Evolutionary conservation across 1,140 invertebrate species (phyloP), one percentile per base, ranked within the genome.

Genomic region (Gryon sp.): DNA sequence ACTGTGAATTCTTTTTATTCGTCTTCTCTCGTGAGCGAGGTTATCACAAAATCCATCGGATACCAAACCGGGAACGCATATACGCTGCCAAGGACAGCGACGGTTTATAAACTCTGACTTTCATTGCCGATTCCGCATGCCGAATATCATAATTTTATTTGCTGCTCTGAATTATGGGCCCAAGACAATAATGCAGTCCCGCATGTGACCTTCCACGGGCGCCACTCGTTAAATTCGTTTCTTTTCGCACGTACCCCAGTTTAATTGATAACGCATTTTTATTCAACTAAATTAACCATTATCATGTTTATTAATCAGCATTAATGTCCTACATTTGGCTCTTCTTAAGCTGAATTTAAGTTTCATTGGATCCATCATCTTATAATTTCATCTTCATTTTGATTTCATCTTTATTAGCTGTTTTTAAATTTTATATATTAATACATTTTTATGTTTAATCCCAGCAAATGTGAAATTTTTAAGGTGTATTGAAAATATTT

Each of bases 11-110:
- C 36, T 57, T 72, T 62, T 62, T 36, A 34, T 62, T 45, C 20
- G 28, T 63, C 36, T 62, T 48, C 43, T 55, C 18, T 8, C 0
- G 9, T 12, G n/a, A 30, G 32, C 20, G 30, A 55, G 40, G 26
- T 72, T 55, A 72, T 63, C 68, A 46, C 4, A 41, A 48, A 55
- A 63, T 38, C 68, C 68, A 63, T 72, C 57, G 50, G 57, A 63
- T 55, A 46, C 50, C 68, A 36, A 63, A 30, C 38, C 40, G 38
- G 55, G 38, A 59, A 38, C 41, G 30, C 12, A 43, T 50, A 50
- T 59, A 18, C 32, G 45, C 11, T 53, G 0, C 12, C 66, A 70
- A 70, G 65, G 65, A 69, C 65, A 50, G 1, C n/a, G 11, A n/a
- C 15, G 34, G 20, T 12, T 36, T 4, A 30, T 24, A 36, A 14